Percentiles rank a stretch among this genome's conserved stretches.
Evolutionary conservation across 2,797 vertebrate genomes (phyloP).

Genomic region (Aplochiton taeniatus): DNA sequence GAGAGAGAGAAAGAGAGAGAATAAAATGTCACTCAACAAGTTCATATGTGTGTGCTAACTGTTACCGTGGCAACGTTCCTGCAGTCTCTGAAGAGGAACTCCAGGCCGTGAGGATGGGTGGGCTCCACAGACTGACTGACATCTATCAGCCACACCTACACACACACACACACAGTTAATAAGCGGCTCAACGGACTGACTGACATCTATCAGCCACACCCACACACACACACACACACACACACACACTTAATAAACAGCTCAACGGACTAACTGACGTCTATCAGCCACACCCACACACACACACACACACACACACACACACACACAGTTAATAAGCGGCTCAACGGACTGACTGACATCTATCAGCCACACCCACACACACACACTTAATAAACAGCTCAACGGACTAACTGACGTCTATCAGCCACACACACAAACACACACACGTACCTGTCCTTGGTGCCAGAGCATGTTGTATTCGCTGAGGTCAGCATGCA

Average conservation of each 20-base stretch:
- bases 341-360: no score
- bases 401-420: conserved; percentile 94
- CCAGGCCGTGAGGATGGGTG: conserved; percentile 90
- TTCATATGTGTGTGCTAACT: neutral
- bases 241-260: neutral
- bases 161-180: neutral
- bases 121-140: conserved; percentile 97
- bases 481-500: conserved; percentile 96
- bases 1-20: no score
- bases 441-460: conserved; percentile 91
- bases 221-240: neutral
- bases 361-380: no score
- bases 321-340: conserved; percentile 1
- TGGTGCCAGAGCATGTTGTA: conserved; percentile 97
- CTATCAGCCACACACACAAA: conserved; percentile 92
- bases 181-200: no score
- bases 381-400: neutral
- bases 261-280: conserved; percentile 94
- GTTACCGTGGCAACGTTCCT: conserved; percentile 92
- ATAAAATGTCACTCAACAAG: no score
- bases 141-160: conserved; percentile 94
- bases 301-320: no score
- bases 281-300: conserved; percentile 92
- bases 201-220: no score
- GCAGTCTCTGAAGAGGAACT: conserved; percentile 96